These are phyloP conservation scores for Darevskia nairensis DNA, from an alignment of 2,797 vertebrate genomes.

Conservation along the genomic window DNA sequence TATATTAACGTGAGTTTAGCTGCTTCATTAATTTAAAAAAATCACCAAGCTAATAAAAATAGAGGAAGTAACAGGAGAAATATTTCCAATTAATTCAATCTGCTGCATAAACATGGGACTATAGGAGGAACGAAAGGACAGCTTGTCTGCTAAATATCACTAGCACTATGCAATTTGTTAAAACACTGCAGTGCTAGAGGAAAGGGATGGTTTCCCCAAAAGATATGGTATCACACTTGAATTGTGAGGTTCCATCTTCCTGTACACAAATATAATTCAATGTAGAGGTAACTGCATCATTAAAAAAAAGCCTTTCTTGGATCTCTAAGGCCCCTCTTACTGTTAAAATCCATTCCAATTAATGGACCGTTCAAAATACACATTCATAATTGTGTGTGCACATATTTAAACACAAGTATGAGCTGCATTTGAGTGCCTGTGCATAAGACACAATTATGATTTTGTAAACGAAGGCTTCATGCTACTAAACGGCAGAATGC, in stretches of 20 bases:
- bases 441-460: constrained; percentile 44
- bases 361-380: background rate
- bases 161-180: constrained; percentile 31
- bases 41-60: constrained; percentile 30
- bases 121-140: constrained; percentile 23
- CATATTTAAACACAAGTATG: constrained; percentile 51
- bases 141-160: constrained; percentile 32
- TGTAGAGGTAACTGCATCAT: constrained; percentile 24
- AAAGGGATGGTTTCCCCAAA: constrained; percentile 21
- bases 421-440: constrained; percentile 47
- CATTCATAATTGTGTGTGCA: background rate
- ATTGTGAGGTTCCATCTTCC: constrained; percentile 49
- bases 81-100: constrained; percentile 32
- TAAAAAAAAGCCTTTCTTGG: constrained; percentile 1
- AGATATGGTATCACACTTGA: constrained; percentile 31
- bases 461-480: constrained; percentile 20
- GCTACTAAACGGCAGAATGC: background rate
- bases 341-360: background rate
- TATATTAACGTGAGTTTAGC: constrained; percentile 54
- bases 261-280: constrained; percentile 55
- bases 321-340: constrained; percentile 13
- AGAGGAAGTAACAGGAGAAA: constrained; percentile 47
- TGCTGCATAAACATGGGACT: constrained; percentile 13
- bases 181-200: background rate
- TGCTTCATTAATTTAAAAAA: constrained; percentile 51